Evolutionary conservation across 2,113 vertebrate genomes (phyloP).

Genomic region (Ptychochromis oligacanthus): DNA sequence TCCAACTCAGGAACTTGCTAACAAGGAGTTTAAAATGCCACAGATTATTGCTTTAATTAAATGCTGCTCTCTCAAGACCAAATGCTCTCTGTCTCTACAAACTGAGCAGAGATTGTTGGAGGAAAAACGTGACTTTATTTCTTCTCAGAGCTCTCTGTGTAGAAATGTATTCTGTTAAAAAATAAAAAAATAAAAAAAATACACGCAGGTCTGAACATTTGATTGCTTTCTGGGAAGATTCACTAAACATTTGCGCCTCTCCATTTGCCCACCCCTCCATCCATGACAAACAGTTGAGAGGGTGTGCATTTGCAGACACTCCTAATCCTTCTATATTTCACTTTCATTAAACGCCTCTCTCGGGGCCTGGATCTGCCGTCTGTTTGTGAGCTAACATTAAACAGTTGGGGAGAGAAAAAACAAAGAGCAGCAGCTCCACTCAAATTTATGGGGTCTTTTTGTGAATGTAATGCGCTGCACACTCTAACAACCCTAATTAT

Average conservation of each 20-base stretch:
- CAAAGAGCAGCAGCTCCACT: conserved; percentile 31
- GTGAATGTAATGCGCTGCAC: conserved; percentile 3
- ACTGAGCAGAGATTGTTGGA: neutral
- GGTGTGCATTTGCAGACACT: conserved; percentile 15
- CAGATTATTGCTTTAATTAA: conserved; percentile 8
- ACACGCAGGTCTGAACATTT: conserved; percentile 2
- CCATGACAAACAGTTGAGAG: conserved; percentile 37
- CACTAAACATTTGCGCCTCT: conserved; percentile 27
- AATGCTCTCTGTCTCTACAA: neutral
- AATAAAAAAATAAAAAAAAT: too few relatives aligned
- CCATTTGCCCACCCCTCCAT: conserved; percentile 38
- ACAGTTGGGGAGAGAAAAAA: conserved; percentile 49
- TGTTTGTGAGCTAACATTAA: conserved; percentile 61
- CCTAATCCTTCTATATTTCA: conserved; percentile 42
- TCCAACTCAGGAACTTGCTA: neutral
- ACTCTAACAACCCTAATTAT: conserved; percentile 50
- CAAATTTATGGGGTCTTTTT: conserved; percentile 23
- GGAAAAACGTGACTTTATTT: neutral
- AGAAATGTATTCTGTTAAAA: neutral
- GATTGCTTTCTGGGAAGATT: conserved; percentile 33
- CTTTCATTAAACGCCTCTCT: conserved; percentile 45
- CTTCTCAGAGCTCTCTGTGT: neutral
- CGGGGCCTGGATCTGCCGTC: conserved; percentile 30
- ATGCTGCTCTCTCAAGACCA: neutral
- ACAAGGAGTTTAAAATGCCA: neutral